Conservation (phyloP, 1,140 invertebrate genomes). For the Sipha flava region DNA sequence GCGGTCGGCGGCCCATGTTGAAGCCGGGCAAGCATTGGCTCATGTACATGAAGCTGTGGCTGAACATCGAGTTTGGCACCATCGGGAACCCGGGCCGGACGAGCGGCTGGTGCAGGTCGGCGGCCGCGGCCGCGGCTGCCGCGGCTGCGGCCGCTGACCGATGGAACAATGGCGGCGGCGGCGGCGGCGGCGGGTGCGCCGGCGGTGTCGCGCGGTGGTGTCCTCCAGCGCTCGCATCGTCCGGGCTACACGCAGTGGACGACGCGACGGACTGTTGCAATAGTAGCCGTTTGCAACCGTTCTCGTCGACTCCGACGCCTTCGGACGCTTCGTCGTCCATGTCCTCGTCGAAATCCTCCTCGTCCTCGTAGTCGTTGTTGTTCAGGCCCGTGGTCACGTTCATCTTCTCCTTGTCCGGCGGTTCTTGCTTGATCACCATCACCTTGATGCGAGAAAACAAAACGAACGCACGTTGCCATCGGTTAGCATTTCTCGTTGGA, state of each 20-base stretch:
- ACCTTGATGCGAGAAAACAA: background rate
- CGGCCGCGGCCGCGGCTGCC: slow-evolving; percentile 39
- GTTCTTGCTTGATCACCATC: slow-evolving; percentile 24
- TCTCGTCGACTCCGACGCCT: background rate
- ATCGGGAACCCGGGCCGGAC: slow-evolving; percentile 58
- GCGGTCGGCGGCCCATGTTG: slow-evolving; percentile 44
- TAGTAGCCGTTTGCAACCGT: slow-evolving; percentile 34
- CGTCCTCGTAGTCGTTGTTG: slow-evolving; percentile 13
- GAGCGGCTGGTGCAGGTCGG: slow-evolving; percentile 45
- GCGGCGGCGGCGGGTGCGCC: background rate
- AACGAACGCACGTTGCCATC: too few species aligned
- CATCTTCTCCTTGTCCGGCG: slow-evolving; percentile 34
- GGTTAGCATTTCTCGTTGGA: too few species aligned
- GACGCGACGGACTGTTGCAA: background rate
- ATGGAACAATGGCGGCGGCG: slow-evolving; percentile 40
- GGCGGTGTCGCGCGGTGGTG: slow-evolving; percentile 36
- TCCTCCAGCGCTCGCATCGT: slow-evolving; percentile 43
- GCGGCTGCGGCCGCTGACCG: slow-evolving; percentile 41
- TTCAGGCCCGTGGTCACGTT: slow-evolving; percentile 33
- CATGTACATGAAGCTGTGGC: slow-evolving; percentile 84
- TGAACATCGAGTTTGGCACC: slow-evolving; percentile 72
- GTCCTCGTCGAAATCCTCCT: slow-evolving; percentile 45
- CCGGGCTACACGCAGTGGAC: background rate
- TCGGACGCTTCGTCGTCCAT: slow-evolving; percentile 38
- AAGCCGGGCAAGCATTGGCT: slow-evolving; percentile 68